phyloP scores from a whole-genome alignment of 2,888 invertebrate genomes.

The Microctonus hyperodae region DNA sequence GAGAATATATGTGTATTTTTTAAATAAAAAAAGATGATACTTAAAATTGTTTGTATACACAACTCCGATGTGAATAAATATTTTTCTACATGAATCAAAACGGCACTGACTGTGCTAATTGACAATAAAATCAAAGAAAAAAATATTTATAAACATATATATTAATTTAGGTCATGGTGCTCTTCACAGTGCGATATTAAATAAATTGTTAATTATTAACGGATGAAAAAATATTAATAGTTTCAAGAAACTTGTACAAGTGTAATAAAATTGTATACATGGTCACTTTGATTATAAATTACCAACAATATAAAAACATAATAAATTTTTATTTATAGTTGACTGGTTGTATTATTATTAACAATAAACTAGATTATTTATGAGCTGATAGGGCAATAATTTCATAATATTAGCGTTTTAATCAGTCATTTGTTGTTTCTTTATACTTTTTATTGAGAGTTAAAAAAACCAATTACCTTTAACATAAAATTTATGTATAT shows the following conservation, averaged over 20 bases:
- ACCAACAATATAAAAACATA: too few species aligned
- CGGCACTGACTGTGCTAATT: not conserved
- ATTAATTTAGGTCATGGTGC: not conserved
- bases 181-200: not conserved
- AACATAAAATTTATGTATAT: not conserved
- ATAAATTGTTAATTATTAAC: too few species aligned
- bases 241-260: too few species aligned
- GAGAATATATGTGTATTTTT: not conserved
- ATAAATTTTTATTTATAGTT: too few species aligned
- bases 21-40: not conserved
- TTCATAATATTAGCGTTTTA: not conserved
- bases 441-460: not conserved
- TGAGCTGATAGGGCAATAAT: too few species aligned
- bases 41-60: not conserved
- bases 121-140: not conserved
- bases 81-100: not conserved
- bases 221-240: not conserved
- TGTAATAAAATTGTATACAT: too few species aligned
- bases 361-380: too few species aligned
- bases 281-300: too few species aligned
- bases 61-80: not conserved
- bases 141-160: not conserved
- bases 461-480: not conserved
- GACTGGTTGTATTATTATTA: too few species aligned
- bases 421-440: not conserved